Evolutionary conservation across 2,113 vertebrate species (phyloP).

Genomic region (Pseudolaguvia tuberculata): DNA sequence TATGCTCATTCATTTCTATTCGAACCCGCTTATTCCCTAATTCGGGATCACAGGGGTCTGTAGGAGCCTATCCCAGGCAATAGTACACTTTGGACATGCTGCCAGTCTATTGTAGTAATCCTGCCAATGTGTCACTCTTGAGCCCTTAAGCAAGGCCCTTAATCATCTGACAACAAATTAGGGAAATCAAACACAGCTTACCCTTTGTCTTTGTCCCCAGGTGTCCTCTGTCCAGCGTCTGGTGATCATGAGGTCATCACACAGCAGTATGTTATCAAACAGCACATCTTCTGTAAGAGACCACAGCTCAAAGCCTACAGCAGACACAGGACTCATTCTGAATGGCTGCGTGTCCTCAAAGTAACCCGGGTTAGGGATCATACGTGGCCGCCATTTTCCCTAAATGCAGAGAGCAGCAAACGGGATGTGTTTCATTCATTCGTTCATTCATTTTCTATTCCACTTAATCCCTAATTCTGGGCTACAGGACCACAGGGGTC

Average conservation of each 20-base stretch:
- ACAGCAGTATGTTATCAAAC: constrained; percentile 86
- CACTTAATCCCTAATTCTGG: no score
- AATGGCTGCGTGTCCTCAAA: constrained; percentile 81
- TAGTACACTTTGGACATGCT: no score
- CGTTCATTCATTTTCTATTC: no score
- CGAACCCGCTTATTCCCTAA: no score
- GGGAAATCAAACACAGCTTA: background rate
- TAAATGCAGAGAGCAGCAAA: constrained; percentile 43
- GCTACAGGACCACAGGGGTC: no score
- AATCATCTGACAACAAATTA: no score
- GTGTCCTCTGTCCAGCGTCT: constrained; percentile 78
- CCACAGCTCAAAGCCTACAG: constrained; percentile 83
- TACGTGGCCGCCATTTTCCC: constrained; percentile 81
- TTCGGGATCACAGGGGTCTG: no score
- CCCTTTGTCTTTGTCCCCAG: constrained; percentile 75
- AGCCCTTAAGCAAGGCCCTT: no score
- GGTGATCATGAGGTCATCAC: constrained; percentile 68
- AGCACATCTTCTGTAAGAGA: constrained; percentile 82
- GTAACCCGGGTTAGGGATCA: constrained; percentile 79
- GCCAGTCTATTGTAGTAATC: no score
- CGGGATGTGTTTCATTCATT: background rate
- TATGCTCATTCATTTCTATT: no score
- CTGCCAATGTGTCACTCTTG: no score
- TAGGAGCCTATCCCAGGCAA: no score
- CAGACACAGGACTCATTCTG: constrained; percentile 75